Evolutionary conservation across 2,113 vertebrate genomes (phyloP).

Genomic region (Clupea harengus): DNA sequence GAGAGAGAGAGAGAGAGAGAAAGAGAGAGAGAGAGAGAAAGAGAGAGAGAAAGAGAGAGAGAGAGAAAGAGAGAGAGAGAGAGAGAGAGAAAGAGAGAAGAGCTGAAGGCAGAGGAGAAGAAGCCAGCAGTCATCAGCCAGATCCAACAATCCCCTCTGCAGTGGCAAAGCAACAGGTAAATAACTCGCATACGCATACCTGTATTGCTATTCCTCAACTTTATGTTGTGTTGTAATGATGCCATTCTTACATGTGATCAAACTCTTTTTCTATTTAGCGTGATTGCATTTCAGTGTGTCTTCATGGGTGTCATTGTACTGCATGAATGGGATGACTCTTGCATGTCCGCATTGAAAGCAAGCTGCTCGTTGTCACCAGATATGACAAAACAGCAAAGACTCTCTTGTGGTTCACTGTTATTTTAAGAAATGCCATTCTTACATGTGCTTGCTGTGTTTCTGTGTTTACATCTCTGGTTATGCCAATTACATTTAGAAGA

Average conservation of each 20-base stretch:
- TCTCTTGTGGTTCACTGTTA: background rate
- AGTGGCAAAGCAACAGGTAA: conserved; percentile 44
- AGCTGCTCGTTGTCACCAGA: background rate
- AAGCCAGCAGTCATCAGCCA: background rate
- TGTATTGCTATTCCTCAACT: background rate
- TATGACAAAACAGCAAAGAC: background rate
- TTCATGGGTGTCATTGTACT: background rate
- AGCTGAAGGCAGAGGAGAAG: background rate
- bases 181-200: background rate
- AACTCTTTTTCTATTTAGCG: background rate
- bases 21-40: background rate
- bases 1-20: background rate
- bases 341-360: background rate
- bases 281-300: background rate
- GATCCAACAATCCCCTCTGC: background rate
- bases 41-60: too few relatives aligned
- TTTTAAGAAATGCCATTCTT: background rate
- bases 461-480: background rate
- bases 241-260: background rate
- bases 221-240: background rate
- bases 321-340: background rate
- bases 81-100: background rate
- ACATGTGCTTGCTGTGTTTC: background rate
- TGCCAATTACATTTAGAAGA: background rate
- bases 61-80: background rate